Evolutionary conservation across 2,888 invertebrate genomes (phyloP).

Genomic region (Leptopterna dolabrata): DNA sequence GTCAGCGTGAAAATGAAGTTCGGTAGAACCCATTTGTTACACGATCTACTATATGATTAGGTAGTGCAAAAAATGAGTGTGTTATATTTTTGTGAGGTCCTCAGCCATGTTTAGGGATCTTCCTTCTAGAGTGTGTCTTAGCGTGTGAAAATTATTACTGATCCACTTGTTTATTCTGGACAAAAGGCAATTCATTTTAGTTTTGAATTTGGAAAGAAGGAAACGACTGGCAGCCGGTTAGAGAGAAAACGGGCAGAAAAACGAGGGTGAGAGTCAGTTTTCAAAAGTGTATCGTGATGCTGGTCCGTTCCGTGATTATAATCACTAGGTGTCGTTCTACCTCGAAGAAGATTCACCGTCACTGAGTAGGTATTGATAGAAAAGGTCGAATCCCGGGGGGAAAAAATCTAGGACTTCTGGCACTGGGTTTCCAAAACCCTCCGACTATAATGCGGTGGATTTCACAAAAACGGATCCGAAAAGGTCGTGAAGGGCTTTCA

Average conservation of each 20-base stretch:
- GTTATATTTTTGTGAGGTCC: no score
- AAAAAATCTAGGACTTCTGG: neutral
- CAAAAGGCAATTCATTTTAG: no score
- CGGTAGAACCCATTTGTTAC: no score
- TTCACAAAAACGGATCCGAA: neutral
- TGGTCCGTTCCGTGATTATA: neutral
- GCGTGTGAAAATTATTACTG: no score
- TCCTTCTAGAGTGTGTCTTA: no score
- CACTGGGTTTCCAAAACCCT: neutral
- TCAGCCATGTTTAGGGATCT: no score
- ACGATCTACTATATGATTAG: no score
- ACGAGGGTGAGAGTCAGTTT: neutral
- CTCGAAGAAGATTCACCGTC: neutral
- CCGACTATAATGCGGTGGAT: neutral
- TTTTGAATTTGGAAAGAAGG: no score
- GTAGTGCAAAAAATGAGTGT: no score
- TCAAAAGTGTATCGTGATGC: neutral
- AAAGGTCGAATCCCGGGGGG: neutral
- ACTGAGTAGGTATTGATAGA: neutral
- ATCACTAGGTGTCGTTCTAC: neutral
- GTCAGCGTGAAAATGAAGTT: no score
- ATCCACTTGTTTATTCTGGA: no score
- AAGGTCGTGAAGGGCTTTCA: neutral
- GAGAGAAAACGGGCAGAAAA: neutral
- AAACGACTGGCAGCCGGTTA: neutral